Base-by-base conservation (phyloP, 2,797 vertebrate genomes). In the Enteromius unitaeniatus region DNA sequence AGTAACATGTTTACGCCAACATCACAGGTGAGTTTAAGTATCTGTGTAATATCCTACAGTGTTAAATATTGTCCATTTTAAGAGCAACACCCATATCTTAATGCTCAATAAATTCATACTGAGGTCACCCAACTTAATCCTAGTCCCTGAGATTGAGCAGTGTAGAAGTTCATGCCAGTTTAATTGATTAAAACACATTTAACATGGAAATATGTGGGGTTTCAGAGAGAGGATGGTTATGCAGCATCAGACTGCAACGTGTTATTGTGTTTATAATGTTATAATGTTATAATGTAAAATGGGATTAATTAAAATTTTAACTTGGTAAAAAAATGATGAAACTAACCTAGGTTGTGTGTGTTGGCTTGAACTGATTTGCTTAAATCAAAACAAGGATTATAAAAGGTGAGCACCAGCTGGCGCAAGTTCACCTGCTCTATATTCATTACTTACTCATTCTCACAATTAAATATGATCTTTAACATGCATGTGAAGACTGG, bases 21-120 rank as follows among this genome's bases (percentile, higher is more conserved):
- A 47, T 47, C 60, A 64, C 60, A 78, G 91, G 94, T 95, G 86
- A 91, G 92, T 88, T 87, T n/a, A 76, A 79, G 42, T 60, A 21
- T 17, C 1, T 42, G 15, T 55, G 28, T 17, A 77, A 19, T 34
- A 28, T 17, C 19, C 1, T 47, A 21, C 19, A 55, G 14, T 21
- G 15, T n/a, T 45, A 42, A 17, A 31, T 8, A 45, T 77, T 40
- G 28, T 77, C 15, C 23, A 10, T 74, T 58, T 47, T 49, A 21
- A 72, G 8, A 23, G 40, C 19, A 45, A 21, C 34, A 45, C 6
- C 14, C 9, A 40, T 81, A 37, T 53, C 23, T 80, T 40, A 23
- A 15, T 31, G 40, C 47, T 74, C 4, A 64, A 13, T 64, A 47
- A 40, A 9, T 45, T 23, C 9, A 49, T 28, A 26, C 23, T 65